Conservation (phyloP, 2,888 invertebrate species). For the Allophyes oxyacanthae region DNA sequence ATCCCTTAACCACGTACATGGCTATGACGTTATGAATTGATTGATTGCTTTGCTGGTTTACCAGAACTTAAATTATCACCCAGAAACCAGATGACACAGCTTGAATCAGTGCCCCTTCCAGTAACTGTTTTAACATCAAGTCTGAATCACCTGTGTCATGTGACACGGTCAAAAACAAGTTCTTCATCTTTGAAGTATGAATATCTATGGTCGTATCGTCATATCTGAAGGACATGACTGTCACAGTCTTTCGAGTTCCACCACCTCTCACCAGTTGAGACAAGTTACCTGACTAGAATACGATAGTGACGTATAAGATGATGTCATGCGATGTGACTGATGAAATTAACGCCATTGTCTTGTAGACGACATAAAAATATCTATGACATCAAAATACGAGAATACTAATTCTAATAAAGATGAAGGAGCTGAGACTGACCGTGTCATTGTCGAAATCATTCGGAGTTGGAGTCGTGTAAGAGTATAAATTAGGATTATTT, state of each 20-base stretch:
- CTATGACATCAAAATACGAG: conserved; percentile 42
- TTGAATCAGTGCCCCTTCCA: too few relatives aligned
- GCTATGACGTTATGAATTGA: conserved; percentile 1
- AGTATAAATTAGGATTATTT: not conserved
- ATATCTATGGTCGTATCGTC: too few relatives aligned
- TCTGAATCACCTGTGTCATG: too few relatives aligned
- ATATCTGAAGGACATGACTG: too few relatives aligned
- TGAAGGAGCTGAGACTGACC: conserved; percentile 9
- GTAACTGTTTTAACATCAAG: too few relatives aligned
- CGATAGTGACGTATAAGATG: conserved; percentile 61
- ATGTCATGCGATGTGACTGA: conserved; percentile 57
- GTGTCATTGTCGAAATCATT: conserved; percentile 12
- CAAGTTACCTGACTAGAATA: conserved; percentile 58
- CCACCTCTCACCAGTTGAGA: not conserved
- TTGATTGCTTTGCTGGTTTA: not conserved
- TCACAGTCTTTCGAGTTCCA: too few relatives aligned
- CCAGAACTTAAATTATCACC: too few relatives aligned
- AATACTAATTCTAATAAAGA: not conserved
- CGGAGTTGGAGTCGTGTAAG: not conserved
- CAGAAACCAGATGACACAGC: too few relatives aligned
- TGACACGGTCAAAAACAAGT: too few relatives aligned
- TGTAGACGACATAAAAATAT: conserved; percentile 33
- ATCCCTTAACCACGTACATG: not conserved
- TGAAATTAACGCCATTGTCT: conserved; percentile 43
- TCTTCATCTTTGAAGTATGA: too few relatives aligned